Base-by-base conservation (phyloP, 2,888 invertebrate genomes). In the Polylopha cassiicola region DNA sequence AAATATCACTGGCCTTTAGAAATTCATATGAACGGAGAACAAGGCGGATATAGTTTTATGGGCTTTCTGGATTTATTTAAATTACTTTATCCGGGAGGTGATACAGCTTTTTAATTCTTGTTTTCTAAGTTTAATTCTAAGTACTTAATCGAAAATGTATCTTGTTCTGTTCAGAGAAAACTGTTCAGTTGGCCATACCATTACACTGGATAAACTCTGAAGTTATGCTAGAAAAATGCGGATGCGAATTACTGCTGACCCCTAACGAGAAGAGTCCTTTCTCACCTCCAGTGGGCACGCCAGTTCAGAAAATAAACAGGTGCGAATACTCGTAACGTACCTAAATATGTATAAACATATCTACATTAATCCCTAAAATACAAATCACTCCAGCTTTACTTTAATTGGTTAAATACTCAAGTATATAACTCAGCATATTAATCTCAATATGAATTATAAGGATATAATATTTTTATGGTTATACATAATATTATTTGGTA, bases 31-130 rank as follows among this genome's bases (percentile, higher is more conserved):
- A 59, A 55, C 13, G 63, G 58, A 5, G 71, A 73, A 34, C 51
- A 44, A 4, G 32, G 42, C 10, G 58, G 56, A 3, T 67, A 56
- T 37, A 72, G 69, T 39, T 73, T 74, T 15, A 80, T 82, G 78
- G 73, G 68, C 0, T 71, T 68, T 34, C 44, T 84, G 20, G 67
- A 84, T 46, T 55, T 85, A 3, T 74, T 70, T 33, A 55, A 47
- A 20, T 48, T 85, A 6, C 65, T 84, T 1, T 80, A 80, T 51
- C 76, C 82, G 21, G 85, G 84, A 61, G 80, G 84, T 80, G 48
- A 41, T 10, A 18, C 6, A 8, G 11, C 16, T 6, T 10, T 11
- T n/a, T 21, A n/a, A 1, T 21, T 17, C 1, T 8, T 15, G 4
- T 22, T 11, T 6, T 18, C 5, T 8, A 8, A 15, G n/a, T 5